Evolutionary conservation across 2,888 invertebrate genomes (phyloP).

Genomic region (Colostygia pectinataria): DNA sequence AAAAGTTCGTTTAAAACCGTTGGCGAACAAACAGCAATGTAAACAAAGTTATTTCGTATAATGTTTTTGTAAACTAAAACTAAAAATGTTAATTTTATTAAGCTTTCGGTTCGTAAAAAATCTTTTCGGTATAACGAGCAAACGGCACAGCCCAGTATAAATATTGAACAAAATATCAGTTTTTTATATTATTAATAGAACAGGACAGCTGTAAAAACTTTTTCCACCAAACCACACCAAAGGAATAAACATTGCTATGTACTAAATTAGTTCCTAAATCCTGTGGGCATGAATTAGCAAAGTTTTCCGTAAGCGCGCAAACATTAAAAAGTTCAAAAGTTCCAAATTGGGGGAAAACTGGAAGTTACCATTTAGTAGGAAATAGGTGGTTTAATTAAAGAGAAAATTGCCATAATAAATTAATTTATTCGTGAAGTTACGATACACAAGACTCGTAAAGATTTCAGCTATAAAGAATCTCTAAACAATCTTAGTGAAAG

Average conservation of each 20-base stretch:
- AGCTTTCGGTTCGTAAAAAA: conserved; percentile 15
- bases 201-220: conserved; percentile 1
- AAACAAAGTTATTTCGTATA: conserved; percentile 3
- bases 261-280: conserved; percentile 37
- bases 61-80: conserved; percentile 7
- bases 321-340: conserved; percentile 63
- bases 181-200: too few relatives aligned
- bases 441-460: conserved; percentile 18
- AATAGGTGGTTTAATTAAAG: conserved; percentile 30
- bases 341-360: conserved; percentile 32
- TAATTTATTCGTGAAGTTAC: conserved; percentile 22
- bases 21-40: conserved; percentile 7
- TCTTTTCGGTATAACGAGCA: conserved; percentile 5
- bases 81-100: conserved; percentile 5
- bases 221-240: neutral
- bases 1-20: conserved; percentile 1
- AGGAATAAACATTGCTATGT: conserved; percentile 16
- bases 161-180: neutral
- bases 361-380: conserved; percentile 31
- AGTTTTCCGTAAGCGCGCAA: conserved; percentile 56
- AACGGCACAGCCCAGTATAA: neutral
- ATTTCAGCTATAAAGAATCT: neutral
- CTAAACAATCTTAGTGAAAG: neutral
- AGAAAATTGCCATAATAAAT: conserved; percentile 27
- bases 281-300: conserved; percentile 65